These are phyloP conservation scores for Andricus grossulariae DNA, from an alignment of 1,140 invertebrate species.

Conservation along the genomic window DNA sequence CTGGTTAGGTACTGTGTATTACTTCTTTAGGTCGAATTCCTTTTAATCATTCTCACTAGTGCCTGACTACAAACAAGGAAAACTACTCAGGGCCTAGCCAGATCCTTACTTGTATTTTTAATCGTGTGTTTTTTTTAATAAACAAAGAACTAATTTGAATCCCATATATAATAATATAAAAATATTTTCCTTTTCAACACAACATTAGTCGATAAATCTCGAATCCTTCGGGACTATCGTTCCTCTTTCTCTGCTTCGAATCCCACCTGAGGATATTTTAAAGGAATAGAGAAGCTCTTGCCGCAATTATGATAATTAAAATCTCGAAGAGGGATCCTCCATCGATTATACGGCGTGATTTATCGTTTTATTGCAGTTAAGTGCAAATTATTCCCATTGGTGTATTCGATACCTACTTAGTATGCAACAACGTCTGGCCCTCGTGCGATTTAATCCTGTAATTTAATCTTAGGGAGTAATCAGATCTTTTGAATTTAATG, in stretches of 20 bases:
- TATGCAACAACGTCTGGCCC: conserved; percentile 3
- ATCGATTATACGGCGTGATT: conserved; percentile 15
- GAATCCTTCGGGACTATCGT: neutral
- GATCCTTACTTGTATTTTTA: too few relatives aligned
- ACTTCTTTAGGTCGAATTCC: too few relatives aligned
- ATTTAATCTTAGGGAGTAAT: conserved; percentile 12
- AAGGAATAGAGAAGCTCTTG: neutral
- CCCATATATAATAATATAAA: too few relatives aligned
- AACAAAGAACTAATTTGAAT: too few relatives aligned
- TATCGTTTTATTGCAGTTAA: conserved; percentile 22
- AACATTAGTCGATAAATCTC: neutral
- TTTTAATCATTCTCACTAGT: too few relatives aligned
- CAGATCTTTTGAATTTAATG: conserved; percentile 13
- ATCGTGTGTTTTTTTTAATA: too few relatives aligned
- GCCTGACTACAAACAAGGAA: too few relatives aligned
- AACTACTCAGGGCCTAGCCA: too few relatives aligned
- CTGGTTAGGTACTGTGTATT: too few relatives aligned
- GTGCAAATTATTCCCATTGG: conserved; percentile 24
- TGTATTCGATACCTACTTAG: conserved; percentile 26
- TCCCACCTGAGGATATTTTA: neutral
- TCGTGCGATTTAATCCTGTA: conserved; percentile 16
- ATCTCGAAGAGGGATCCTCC: neutral
- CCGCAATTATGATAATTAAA: conserved; percentile 25
- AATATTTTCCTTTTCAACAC: too few relatives aligned
- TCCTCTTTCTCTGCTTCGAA: neutral